Evolutionary conservation across 2,888 invertebrate species (phyloP), one percentile per base, ranked within the genome.

Genomic region (Ametastegia equiseti): DNA sequence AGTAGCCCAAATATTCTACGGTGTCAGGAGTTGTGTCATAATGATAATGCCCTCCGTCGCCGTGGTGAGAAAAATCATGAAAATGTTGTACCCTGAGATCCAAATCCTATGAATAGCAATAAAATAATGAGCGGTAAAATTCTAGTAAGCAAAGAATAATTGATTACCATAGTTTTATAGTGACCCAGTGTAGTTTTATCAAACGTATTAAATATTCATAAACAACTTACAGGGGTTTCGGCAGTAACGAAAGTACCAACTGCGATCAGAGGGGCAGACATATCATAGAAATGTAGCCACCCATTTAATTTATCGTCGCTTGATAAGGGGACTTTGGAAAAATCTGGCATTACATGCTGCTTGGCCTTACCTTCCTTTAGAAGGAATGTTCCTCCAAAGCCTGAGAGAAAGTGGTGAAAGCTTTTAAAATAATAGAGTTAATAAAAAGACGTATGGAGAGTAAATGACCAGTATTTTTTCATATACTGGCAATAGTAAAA

Each of bases 301-400:
- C 94, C 90, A 90, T 98, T 95, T 23, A 98, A 94, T 87, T 96
- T 95, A 7, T 93, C 94, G 86, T 97, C 96, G 13, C 94, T 94
- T 80, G 93, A 93, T 80, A 99, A 92, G 27, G 97, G 96, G 1
- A 93, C 93, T 82, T 92, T 90, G 0, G 97, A 96, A 92, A 99
- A 99, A 90, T 98, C 97, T 50, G 97, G 96, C 99, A 99, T 99
- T 84, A 99, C 96, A 92, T 99, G 99, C 90, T 97, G 95, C 90
- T 96, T 96, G 0, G 95, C 97, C 90, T 94, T 95, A 1, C 99
- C 99, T 84, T 94, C 93, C 86, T 95, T 95, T 78, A 99, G 92
- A 78, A 98, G 88, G 92, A 99, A 99, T 60, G 95, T 94, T 80
- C 99, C 99, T 81, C 98, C 99, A 81, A 99, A 91, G 80, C 97